Percentiles rank a stretch among this genome's conserved stretches.
phyloP scores from a whole-genome alignment of 2,113 vertebrate species.

The Scomber colias region DNA sequence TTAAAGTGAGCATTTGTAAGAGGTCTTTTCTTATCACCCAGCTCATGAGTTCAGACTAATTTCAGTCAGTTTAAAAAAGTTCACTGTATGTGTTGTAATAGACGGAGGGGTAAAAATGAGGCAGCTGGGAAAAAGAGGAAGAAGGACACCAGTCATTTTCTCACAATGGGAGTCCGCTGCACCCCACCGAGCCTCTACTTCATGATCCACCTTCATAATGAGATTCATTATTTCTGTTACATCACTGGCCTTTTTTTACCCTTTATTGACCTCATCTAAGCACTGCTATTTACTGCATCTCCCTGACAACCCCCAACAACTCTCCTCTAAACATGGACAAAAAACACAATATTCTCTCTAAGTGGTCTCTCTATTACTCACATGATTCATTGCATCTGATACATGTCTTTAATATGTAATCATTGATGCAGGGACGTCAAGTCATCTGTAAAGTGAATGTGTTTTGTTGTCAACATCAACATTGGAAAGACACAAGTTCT shows the following conservation, averaged over 20 bases:
- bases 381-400: neutral
- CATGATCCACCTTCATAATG: slow-evolving; percentile 29
- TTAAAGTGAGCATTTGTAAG: too few relatives aligned
- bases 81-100: neutral
- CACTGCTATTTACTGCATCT: neutral
- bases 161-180: slow-evolving; percentile 21
- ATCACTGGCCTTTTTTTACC: slow-evolving; percentile 19
- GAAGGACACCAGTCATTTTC: slow-evolving; percentile 15
- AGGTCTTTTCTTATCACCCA: neutral
- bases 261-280: slow-evolving; percentile 12
- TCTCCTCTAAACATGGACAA: neutral
- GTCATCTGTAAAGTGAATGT: slow-evolving; percentile 1
- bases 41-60: neutral
- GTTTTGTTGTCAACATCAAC: neutral
- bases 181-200: slow-evolving; percentile 12
- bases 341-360: neutral
- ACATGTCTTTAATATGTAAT: neutral
- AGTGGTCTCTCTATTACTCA: neutral
- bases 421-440: neutral
- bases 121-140: neutral
- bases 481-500: neutral
- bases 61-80: neutral
- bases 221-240: slow-evolving; percentile 36
- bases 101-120: neutral
- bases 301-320: neutral